Conservation (phyloP, 1,140 invertebrate species). For the Nasonia vitripennis region DNA sequence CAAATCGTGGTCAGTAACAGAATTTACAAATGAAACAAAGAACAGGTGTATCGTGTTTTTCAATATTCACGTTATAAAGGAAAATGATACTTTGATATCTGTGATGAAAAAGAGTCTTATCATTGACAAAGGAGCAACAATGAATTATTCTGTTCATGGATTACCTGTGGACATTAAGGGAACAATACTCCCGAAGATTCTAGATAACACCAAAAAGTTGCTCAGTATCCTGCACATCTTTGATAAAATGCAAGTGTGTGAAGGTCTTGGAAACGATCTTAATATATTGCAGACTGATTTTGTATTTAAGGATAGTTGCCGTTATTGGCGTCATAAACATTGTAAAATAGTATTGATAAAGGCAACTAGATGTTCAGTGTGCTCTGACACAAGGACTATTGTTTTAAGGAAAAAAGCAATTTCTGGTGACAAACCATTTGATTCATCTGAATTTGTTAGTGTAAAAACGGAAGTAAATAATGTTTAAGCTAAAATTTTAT, state of each 20-base stretch:
- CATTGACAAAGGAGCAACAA: slow-evolving; percentile 37
- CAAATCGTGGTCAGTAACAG: slow-evolving; percentile 46
- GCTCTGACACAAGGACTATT: slow-evolving; percentile 38
- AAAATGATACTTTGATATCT: slow-evolving; percentile 45
- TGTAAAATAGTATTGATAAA: slow-evolving; percentile 50
- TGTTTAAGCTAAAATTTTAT: background rate
- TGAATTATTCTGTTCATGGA: slow-evolving; percentile 51
- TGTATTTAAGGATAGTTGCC: slow-evolving; percentile 46
- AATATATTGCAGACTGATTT: slow-evolving; percentile 39
- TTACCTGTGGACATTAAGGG: slow-evolving; percentile 37
- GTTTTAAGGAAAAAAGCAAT: slow-evolving; percentile 15
- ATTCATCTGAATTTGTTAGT: background rate
- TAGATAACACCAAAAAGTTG: slow-evolving; percentile 48
- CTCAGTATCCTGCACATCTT: slow-evolving; percentile 50
- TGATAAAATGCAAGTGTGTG: slow-evolving; percentile 52
- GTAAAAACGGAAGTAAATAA: background rate
- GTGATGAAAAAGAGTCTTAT: slow-evolving; percentile 49
- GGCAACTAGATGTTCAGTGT: slow-evolving; percentile 30
- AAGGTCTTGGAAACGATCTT: slow-evolving; percentile 36
- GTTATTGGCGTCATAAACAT: slow-evolving; percentile 46
- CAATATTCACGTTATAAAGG: slow-evolving; percentile 37
- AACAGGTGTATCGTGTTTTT: slow-evolving; percentile 41
- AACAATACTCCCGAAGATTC: slow-evolving; percentile 42
- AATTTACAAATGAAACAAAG: slow-evolving; percentile 43
- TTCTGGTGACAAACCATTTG: background rate